Evolutionary conservation across 2,888 invertebrate species (phyloP).

Genomic region (Drosophila neonasuta): DNA sequence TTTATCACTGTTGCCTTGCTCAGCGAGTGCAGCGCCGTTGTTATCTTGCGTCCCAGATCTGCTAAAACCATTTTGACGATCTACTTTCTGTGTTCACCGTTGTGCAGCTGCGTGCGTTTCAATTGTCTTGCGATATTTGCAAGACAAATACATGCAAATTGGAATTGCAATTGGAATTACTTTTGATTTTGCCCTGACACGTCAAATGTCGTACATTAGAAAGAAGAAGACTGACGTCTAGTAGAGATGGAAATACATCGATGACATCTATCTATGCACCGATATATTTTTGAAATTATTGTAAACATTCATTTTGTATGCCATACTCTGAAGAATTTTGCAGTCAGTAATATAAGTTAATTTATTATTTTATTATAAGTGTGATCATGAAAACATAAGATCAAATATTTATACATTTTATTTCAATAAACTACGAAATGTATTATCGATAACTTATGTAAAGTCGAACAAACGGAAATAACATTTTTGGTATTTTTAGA

Average conservation of each 20-base stretch:
- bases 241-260: not conserved
- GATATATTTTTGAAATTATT: not conserved
- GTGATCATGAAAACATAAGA: too few relatives aligned
- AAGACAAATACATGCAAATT: constrained; percentile 56
- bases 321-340: not conserved
- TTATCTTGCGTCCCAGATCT: constrained; percentile 99
- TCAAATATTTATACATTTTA: too few relatives aligned
- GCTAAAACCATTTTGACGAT: constrained; percentile 96
- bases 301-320: not conserved
- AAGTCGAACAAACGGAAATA: too few relatives aligned
- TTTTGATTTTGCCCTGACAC: constrained; percentile 56
- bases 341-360: not conserved
- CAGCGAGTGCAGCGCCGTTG: constrained; percentile 97
- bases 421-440: too few relatives aligned
- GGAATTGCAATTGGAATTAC: constrained; percentile 39
- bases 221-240: constrained; percentile 42
- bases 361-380: too few relatives aligned
- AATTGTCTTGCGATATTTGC: constrained; percentile 44
- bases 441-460: too few relatives aligned
- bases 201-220: constrained; percentile 46
- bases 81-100: constrained; percentile 41
- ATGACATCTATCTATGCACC: not conserved
- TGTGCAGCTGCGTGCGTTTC: constrained; percentile 38
- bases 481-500: too few relatives aligned
- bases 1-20: constrained; percentile 99